Evolutionary conservation across 2,797 vertebrate genomes (phyloP).

Genomic region (Dromococcyx pavoninus): DNA sequence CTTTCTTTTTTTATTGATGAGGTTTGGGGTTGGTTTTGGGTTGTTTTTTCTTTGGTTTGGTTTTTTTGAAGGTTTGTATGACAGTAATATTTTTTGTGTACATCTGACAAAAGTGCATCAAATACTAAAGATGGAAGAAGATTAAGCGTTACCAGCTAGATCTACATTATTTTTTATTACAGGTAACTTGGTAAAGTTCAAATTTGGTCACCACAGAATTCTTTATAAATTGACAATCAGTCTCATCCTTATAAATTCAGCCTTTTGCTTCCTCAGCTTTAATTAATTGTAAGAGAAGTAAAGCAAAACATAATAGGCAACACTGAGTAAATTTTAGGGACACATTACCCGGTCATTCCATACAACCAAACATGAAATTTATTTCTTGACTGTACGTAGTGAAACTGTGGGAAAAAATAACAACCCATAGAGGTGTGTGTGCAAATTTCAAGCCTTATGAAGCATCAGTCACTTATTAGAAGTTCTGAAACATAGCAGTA

Average conservation of each 20-base stretch:
- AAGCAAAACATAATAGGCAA: not conserved
- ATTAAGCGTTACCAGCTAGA: not conserved
- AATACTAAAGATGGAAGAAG: not conserved
- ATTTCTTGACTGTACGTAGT: not conserved
- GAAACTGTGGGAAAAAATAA: not conserved
- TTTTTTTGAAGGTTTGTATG: not conserved
- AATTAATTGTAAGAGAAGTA: not conserved
- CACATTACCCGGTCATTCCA: not conserved
- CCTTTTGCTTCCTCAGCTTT: not conserved
- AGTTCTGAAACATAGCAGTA: not conserved
- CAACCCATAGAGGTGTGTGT: no score
- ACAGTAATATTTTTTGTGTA: not conserved
- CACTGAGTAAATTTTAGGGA: not conserved
- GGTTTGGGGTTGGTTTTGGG: no score
- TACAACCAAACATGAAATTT: not conserved
- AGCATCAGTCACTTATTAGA: not conserved
- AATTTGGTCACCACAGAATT: not conserved
- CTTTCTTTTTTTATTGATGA: no score
- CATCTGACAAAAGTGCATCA: not conserved
- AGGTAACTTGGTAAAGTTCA: no score
- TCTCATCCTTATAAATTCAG: not conserved
- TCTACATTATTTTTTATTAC: not conserved
- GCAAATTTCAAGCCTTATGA: not conserved
- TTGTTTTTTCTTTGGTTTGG: no score
- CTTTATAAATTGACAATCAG: not conserved